phyloP scores from a whole-genome alignment of 2,888 invertebrate species.

The Strigamia crassipes region DNA sequence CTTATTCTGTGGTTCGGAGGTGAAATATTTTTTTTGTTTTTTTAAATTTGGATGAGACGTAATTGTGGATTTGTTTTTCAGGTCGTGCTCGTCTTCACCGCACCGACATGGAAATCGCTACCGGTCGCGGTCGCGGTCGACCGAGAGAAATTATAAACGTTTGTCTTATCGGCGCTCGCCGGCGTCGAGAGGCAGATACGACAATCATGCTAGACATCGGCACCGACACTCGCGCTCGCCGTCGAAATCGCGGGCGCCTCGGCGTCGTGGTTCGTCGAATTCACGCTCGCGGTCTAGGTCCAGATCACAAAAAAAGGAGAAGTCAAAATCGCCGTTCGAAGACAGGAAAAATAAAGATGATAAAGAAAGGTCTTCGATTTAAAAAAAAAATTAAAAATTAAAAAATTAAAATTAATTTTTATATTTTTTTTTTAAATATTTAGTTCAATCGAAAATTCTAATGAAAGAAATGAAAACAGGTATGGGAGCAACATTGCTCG shows the following conservation, averaged over 20 bases:
- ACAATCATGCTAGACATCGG: neutral
- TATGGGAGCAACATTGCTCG: neutral
- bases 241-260: neutral
- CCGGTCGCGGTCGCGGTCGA: conserved; percentile 24
- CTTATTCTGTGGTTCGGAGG: conserved; percentile 41
- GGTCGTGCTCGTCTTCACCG: conserved; percentile 27
- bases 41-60: neutral
- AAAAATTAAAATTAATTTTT: neutral
- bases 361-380: neutral
- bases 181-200: neutral
- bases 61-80: no score
- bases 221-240: neutral
- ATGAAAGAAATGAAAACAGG: neutral
- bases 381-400: neutral
- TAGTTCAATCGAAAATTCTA: neutral
- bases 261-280: neutral
- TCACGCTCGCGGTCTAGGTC: conserved; percentile 27
- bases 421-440: neutral
- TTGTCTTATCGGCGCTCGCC: neutral
- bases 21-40: no score
- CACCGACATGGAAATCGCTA: neutral
- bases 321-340: neutral
- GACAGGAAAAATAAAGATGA: neutral
- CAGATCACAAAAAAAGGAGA: neutral
- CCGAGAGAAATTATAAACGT: neutral